Evolutionary conservation across 2,888 invertebrate genomes (phyloP).

Genomic region (Caenorhabditis imperialis): DNA sequence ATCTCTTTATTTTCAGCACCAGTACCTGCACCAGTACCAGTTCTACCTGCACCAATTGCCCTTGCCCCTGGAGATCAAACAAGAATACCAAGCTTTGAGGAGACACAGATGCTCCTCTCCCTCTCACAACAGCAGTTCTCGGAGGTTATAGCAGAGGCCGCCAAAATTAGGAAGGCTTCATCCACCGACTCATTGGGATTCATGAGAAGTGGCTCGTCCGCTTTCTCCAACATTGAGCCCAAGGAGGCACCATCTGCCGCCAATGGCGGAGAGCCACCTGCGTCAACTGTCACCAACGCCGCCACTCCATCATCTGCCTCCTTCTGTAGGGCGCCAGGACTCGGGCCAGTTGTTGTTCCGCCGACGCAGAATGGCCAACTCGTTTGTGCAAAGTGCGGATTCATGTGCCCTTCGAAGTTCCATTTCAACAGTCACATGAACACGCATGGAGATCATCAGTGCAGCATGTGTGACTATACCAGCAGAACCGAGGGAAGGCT

Average conservation of each 20-base stretch:
- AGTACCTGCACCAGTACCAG: neutral
- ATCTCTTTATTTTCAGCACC: neutral
- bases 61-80: conserved; percentile 7
- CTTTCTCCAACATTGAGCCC: conserved; percentile 51
- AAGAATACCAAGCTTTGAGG: conserved; percentile 11
- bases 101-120: conserved; percentile 2
- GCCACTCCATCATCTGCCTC: conserved; percentile 40
- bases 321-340: conserved; percentile 71
- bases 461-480: conserved; percentile 81
- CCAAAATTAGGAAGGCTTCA: conserved; percentile 8
- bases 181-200: conserved; percentile 30
- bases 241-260: conserved; percentile 20
- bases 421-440: conserved; percentile 82
- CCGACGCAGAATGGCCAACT: conserved; percentile 61
- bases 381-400: conserved; percentile 80
- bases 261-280: conserved; percentile 14
- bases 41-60: conserved; percentile 20
- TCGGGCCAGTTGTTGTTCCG: conserved; percentile 60
- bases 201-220: conserved; percentile 29
- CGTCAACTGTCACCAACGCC: conserved; percentile 20
- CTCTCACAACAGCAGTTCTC: conserved; percentile 19
- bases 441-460: conserved; percentile 81
- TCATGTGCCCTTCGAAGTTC: conserved; percentile 79
- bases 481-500: conserved; percentile 79
- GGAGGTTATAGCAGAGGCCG: conserved; percentile 27